Evolutionary conservation across 64 coral and sea anemone genomes (phyloP).

Genomic region (Actinia tenebrosa): DNA sequence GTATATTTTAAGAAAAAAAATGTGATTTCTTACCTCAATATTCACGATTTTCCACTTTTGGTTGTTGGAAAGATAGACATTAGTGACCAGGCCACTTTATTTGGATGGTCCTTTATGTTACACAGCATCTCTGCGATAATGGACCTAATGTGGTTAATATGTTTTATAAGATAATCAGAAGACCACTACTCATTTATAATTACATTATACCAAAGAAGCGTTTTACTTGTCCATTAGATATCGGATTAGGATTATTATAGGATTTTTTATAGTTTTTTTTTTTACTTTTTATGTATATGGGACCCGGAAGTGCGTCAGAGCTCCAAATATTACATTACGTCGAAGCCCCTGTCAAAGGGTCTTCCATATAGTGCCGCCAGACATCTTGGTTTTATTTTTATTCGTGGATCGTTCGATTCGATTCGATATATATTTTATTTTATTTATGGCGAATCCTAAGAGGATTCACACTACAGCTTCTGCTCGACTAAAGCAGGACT

Average conservation of each 20-base stretch:
- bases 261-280: too few relatives aligned
- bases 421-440: conserved; percentile 7
- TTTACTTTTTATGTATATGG: too few relatives aligned
- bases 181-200: too few relatives aligned
- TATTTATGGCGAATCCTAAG: conserved; percentile 79
- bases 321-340: not conserved
- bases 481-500: conserved; percentile 92
- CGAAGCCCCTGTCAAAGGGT: not conserved
- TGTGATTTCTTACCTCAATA: not conserved
- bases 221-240: too few relatives aligned
- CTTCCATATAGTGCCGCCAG: not conserved
- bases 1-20: not conserved
- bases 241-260: too few relatives aligned
- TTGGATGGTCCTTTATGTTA: not conserved
- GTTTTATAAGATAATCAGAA: too few relatives aligned
- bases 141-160: not conserved
- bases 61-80: not conserved
- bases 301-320: not conserved
- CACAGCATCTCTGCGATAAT: not conserved
- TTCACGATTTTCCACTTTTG: not conserved
- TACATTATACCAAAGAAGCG: too few relatives aligned
- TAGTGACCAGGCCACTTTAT: not conserved
- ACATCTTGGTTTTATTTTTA: not conserved
- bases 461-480: conserved; percentile 92
- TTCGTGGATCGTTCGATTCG: not conserved